Percentiles rank a stretch among this genome's conserved stretches.
Conservation (phyloP, 2,113 vertebrate genomes). For the Chitala chitala region DNA sequence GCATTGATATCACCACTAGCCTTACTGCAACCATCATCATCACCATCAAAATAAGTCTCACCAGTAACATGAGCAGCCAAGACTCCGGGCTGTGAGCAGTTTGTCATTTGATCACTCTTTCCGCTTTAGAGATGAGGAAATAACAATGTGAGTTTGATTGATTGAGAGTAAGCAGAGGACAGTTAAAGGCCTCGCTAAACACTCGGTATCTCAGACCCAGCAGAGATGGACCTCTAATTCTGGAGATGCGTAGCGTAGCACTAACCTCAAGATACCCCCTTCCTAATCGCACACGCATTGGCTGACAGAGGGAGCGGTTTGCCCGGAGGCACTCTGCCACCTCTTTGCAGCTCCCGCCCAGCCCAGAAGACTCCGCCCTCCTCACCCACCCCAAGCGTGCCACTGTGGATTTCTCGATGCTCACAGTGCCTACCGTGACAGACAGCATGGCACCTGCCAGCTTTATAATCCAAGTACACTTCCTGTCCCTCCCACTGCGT, state of each 20-base stretch:
- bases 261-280: conserved; percentile 58
- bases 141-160: too few relatives aligned
- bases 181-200: too few relatives aligned
- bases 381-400: conserved; percentile 67
- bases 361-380: conserved; percentile 61
- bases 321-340: conserved; percentile 78
- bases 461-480: conserved; percentile 61
- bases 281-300: conserved; percentile 56
- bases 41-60: background rate
- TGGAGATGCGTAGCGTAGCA: background rate
- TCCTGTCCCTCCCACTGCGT: conserved; percentile 24
- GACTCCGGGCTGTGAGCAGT: background rate
- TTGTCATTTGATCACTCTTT: too few relatives aligned
- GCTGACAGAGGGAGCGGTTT: conserved; percentile 71
- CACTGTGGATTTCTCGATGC: conserved; percentile 88
- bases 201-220: too few relatives aligned
- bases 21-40: background rate
- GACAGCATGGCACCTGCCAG: conserved; percentile 58
- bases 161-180: too few relatives aligned
- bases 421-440: conserved; percentile 66
- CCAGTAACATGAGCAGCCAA: background rate
- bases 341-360: conserved; percentile 55
- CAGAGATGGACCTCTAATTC: too few relatives aligned
- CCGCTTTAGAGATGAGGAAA: too few relatives aligned
- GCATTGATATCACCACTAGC: background rate